These are phyloP conservation scores for Aricia artaxerxes DNA, from an alignment of 2,888 invertebrate species.

Conservation along the genomic window DNA sequence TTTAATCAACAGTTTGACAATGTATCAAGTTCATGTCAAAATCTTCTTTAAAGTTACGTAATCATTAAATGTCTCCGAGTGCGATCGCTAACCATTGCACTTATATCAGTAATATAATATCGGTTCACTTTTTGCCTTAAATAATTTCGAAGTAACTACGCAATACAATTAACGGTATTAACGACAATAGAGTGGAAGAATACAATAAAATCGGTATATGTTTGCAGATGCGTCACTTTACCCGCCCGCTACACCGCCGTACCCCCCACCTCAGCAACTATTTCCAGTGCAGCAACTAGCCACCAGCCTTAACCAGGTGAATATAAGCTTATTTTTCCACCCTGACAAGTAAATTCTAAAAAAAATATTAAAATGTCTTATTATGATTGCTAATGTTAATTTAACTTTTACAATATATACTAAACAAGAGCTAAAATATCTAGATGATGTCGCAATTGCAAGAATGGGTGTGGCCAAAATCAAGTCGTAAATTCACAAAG, in stretches of 20 bases:
- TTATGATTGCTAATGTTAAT: no score
- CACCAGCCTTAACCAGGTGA: constrained; percentile 71
- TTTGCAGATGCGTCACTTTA: constrained; percentile 62
- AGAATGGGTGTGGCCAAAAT: constrained; percentile 91
- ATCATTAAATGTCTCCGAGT: no score
- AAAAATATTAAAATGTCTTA: no score
- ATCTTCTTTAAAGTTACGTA: no score
- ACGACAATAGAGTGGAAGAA: no score
- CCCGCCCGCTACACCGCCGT: constrained; percentile 66
- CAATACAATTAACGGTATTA: constrained; percentile 30
- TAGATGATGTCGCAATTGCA: constrained; percentile 80
- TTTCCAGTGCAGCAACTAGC: constrained; percentile 76
- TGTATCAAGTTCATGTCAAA: no score
- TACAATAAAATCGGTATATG: background rate
- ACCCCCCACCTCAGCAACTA: constrained; percentile 70
- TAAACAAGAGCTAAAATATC: constrained; percentile 27
- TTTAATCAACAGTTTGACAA: no score
- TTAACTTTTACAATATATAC: constrained; percentile 24
- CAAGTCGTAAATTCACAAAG: constrained; percentile 90
- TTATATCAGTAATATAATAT: no score
- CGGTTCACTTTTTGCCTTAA: no score
- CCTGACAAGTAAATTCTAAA: no score
- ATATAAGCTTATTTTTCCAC: constrained; percentile 27
- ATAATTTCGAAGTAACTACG: no score
- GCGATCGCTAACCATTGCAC: no score